Evolutionary conservation across 2,888 invertebrate species (phyloP).

Genomic region (Pelosia muscerda): DNA sequence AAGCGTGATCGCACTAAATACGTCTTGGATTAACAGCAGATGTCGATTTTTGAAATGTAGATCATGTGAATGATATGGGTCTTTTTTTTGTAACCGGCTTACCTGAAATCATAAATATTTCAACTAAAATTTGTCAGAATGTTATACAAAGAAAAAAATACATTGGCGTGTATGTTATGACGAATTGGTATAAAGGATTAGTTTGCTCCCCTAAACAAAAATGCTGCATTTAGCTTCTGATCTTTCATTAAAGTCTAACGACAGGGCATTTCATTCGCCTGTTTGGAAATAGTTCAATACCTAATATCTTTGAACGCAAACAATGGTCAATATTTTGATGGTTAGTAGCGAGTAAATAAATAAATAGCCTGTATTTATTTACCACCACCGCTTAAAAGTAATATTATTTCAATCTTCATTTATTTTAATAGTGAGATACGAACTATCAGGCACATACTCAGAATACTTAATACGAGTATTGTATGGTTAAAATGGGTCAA

Average conservation of each 20-base stretch:
- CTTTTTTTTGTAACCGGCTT: conserved; percentile 56
- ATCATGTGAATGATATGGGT: conserved; percentile 73
- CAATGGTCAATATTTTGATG: no score
- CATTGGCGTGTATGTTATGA: conserved; percentile 33
- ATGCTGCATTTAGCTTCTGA: conserved; percentile 25
- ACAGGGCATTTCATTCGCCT: conserved; percentile 4
- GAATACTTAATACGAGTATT: no score
- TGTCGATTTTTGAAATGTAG: conserved; percentile 72
- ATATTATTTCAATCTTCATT: no score
- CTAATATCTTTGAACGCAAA: neutral
- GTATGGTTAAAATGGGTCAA: no score
- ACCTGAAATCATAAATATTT: conserved; percentile 61
- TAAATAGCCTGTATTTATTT: no score
- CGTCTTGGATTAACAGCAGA: conserved; percentile 76
- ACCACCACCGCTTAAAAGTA: no score
- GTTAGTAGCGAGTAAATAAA: neutral
- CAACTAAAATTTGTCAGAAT: conserved; percentile 34
- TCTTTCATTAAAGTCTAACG: conserved; percentile 11
- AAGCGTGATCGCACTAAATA: conserved; percentile 78
- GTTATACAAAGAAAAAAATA: conserved; percentile 28
- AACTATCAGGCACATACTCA: no score
- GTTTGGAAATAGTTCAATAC: neutral
- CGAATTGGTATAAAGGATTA: conserved; percentile 49
- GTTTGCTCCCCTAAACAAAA: conserved; percentile 33
- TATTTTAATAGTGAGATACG: no score